Evolutionary conservation across 35 echinoderm and acorn worm genomes (phyloP).

Genomic region (Strongylocentrotus purpuratus): DNA sequence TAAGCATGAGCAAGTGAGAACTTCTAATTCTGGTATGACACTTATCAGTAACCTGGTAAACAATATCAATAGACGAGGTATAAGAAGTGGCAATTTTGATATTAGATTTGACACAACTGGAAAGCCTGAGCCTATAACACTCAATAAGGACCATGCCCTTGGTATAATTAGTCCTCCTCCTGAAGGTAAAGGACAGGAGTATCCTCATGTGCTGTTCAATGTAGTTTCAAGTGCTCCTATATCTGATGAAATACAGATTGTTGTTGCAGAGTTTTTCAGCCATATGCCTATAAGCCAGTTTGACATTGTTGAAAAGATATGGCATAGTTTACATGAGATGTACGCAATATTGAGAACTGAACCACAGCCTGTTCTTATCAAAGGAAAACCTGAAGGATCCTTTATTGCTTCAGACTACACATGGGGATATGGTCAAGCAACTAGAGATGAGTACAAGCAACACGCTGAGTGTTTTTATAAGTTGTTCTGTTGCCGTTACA

Average conservation of each 20-base stretch:
- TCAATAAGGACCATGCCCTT: constrained; percentile 71
- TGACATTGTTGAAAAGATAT: constrained; percentile 53
- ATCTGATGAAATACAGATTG: not conserved
- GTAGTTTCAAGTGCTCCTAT: constrained; percentile 1
- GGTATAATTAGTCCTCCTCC: constrained; percentile 56
- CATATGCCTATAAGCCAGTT: constrained; percentile 11
- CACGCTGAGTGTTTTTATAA: constrained; percentile 77
- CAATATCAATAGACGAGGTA: constrained; percentile 64
- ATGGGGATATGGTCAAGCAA: not conserved
- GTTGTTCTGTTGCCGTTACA: constrained; percentile 58
- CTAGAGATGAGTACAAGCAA: constrained; percentile 18
- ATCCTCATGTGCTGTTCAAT: constrained; percentile 60
- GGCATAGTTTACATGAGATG: constrained; percentile 65
- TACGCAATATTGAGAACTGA: constrained; percentile 48
- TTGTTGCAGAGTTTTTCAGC: not conserved
- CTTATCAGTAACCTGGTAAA: constrained; percentile 41
- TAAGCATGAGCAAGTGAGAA: not conserved
- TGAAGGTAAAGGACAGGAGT: constrained; percentile 22
- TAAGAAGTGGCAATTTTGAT: constrained; percentile 69
- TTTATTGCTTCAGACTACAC: not conserved
- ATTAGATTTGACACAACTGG: constrained; percentile 64
- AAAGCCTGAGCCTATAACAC: constrained; percentile 53
- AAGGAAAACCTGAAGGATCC: not conserved
- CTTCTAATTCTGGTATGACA: not conserved
- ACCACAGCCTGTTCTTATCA: not conserved